A percentile compares a stretch with the other conserved stretches of the same genome.
Conservation (phyloP, 2,888 invertebrate genomes). For the Imbricaverruca yamaguchii region DNA sequence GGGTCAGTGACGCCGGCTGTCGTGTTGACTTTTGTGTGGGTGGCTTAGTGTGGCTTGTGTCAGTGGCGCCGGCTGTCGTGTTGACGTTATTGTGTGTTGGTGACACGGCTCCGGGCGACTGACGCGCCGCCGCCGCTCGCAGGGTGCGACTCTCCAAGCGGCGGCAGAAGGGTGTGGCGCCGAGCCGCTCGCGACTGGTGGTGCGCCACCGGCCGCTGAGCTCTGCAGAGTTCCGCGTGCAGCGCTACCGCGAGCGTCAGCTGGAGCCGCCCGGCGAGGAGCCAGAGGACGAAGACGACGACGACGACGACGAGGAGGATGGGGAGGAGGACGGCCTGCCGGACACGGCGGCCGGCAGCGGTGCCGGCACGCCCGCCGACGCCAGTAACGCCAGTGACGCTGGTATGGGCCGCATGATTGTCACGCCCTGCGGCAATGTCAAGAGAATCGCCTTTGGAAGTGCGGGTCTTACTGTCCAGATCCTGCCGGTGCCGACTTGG, state of each 20-base stretch:
- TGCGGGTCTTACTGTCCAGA: too few species aligned
- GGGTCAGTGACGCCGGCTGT: too few species aligned
- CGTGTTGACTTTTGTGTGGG: too few species aligned
- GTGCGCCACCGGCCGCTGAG: constrained; percentile 84
- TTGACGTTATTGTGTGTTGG: too few species aligned
- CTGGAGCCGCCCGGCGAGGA: constrained; percentile 73
- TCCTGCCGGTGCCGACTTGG: too few species aligned
- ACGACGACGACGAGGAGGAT: constrained; percentile 37
- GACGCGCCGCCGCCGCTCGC: constrained; percentile 11
- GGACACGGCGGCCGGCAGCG: constrained; percentile 24
- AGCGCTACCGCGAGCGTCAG: constrained; percentile 75
- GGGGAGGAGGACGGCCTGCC: constrained; percentile 30
- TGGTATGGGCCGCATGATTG: neutral
- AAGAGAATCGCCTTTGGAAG: too few species aligned
- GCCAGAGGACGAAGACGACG: constrained; percentile 53
- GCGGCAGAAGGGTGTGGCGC: constrained; percentile 66
- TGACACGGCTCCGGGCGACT: too few species aligned
- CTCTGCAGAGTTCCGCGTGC: constrained; percentile 75
- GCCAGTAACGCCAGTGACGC: constrained; percentile 37
- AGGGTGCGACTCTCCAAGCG: constrained; percentile 89
- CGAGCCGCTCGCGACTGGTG: constrained; percentile 70
- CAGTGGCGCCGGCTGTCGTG: neutral
- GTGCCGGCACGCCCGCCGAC: constrained; percentile 47
- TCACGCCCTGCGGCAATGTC: too few species aligned
- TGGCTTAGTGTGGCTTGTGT: too few species aligned